phyloP scores from a whole-genome alignment of 2,888 invertebrate species.

The Calameuta pallipes region DNA sequence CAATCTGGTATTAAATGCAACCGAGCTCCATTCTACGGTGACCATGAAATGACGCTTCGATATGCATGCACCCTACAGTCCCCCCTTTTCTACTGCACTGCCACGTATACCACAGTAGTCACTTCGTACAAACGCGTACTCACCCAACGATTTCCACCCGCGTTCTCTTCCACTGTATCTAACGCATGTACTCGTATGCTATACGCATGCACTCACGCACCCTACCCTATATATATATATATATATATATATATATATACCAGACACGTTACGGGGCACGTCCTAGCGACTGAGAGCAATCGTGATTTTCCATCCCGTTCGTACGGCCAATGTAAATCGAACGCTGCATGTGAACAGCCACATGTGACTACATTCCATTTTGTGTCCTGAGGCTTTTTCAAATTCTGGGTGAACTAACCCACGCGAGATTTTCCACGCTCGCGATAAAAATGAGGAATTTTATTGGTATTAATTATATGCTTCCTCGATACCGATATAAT shows the following conservation, averaged over 20 bases:
- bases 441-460: neutral
- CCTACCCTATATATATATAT: neutral
- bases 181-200: neutral
- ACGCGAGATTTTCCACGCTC: conserved; percentile 6
- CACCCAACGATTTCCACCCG: neutral
- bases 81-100: conserved; percentile 20
- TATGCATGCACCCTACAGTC: conserved; percentile 48
- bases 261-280: neutral
- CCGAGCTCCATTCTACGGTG: conserved; percentile 38
- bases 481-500: neutral
- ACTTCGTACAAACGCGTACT: neutral
- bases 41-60: conserved; percentile 58
- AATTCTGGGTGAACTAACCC: conserved; percentile 45
- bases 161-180: neutral
- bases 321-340: conserved; percentile 52
- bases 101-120: neutral
- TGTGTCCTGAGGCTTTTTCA: conserved; percentile 58
- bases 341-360: conserved; percentile 56
- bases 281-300: conserved; percentile 38
- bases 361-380: conserved; percentile 58
- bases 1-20: conserved; percentile 14
- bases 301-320: conserved; percentile 56
- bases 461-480: neutral
- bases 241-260: neutral
- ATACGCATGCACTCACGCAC: neutral